phyloP scores from a whole-genome alignment of 1,140 invertebrate species.

The Eriocheir sinensis region DNA sequence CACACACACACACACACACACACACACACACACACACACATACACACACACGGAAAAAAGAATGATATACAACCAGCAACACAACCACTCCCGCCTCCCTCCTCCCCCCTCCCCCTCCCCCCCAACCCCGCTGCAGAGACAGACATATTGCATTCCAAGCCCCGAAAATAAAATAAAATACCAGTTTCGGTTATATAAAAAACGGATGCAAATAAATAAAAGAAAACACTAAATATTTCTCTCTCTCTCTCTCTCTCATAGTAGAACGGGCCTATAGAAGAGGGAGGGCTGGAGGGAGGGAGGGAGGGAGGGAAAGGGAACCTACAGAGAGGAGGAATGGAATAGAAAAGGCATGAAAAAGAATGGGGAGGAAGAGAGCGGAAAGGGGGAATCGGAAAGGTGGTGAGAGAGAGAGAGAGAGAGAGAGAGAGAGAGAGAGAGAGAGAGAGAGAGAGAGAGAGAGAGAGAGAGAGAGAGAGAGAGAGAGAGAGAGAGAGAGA shows the following conservation, averaged over 20 bases:
- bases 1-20: no score
- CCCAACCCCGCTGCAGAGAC: neutral
- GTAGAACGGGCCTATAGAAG: neutral
- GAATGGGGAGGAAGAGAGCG: neutral
- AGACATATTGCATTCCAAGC: neutral
- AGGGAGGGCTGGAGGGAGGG: neutral
- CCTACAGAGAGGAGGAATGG: neutral
- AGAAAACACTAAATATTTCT: slow-evolving; percentile 24
- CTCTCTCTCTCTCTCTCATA: neutral
- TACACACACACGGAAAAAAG: no score
- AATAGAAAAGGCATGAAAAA: neutral
- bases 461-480: slow-evolving; percentile 4
- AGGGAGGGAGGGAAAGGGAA: neutral
- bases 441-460: slow-evolving; percentile 17
- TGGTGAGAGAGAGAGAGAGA: neutral
- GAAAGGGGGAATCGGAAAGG: no score
- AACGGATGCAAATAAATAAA: slow-evolving; percentile 6
- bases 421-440: neutral
- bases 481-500: neutral
- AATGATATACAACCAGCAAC: no score
- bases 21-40: no score
- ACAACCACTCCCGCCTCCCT: no score
- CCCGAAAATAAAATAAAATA: slow-evolving; percentile 5
- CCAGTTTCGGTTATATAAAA: neutral
- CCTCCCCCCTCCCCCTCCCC: no score